phyloP scores from a whole-genome alignment of 2,113 vertebrate species.

The Pipa parva region DNA sequence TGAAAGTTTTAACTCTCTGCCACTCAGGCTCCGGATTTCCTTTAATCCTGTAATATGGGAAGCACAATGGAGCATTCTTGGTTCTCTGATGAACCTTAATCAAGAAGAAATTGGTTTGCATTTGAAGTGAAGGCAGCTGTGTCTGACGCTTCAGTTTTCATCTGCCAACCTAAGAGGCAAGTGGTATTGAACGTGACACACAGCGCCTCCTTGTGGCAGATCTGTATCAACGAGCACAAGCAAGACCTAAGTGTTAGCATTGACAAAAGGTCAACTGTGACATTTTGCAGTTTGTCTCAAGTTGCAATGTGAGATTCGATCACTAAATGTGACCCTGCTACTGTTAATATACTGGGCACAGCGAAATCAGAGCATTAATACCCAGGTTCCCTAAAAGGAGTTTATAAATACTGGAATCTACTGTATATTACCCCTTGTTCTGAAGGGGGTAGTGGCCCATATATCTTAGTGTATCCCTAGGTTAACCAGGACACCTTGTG shows the following conservation, averaged over 20 bases:
- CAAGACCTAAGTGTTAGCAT: neutral
- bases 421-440: too few relatives aligned
- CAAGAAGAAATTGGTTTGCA: conserved; percentile 5
- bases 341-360: too few relatives aligned
- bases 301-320: neutral
- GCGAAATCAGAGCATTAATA: too few relatives aligned
- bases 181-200: conserved; percentile 48
- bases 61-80: conserved; percentile 1
- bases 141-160: conserved; percentile 51
- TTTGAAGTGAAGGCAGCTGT: conserved; percentile 33
- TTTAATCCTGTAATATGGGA: conserved; percentile 10
- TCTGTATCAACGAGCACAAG: neutral
- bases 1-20: neutral
- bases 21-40: conserved; percentile 25
- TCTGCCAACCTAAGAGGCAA: conserved; percentile 52
- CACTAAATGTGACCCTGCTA: too few relatives aligned
- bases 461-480: too few relatives aligned
- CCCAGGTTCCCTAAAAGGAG: too few relatives aligned
- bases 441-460: too few relatives aligned
- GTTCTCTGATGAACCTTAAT: conserved; percentile 33
- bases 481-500: neutral
- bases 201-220: conserved; percentile 59
- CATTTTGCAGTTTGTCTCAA: conserved; percentile 1
- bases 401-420: too few relatives aligned
- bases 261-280: conserved; percentile 1